Conservation (phyloP, 2,113 vertebrate species). For the Elaphurus davidianus region DNA sequence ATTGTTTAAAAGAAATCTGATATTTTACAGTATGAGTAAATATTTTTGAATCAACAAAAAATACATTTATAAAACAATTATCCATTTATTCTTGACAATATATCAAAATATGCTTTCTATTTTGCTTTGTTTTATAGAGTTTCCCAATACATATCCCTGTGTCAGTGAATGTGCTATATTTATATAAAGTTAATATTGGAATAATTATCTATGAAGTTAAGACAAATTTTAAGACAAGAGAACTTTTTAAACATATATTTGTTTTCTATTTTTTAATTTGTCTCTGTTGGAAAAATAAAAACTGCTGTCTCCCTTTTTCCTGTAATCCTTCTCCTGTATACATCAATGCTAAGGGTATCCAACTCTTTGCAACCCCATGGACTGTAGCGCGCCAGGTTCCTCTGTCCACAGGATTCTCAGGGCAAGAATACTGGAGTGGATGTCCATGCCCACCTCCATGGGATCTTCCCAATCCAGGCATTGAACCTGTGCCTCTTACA, state of each 20-base stretch:
- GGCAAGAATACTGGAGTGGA: neutral
- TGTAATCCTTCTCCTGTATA: accelerated
- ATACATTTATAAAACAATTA: neutral
- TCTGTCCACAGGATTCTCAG: neutral
- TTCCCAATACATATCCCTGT: neutral
- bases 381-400: neutral
- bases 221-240: neutral
- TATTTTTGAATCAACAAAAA: neutral
- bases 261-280: neutral
- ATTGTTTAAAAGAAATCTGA: neutral
- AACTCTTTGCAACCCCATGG: neutral
- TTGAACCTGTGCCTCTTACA: neutral
- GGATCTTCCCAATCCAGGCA: neutral
- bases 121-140: neutral
- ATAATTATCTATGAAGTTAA: neutral
- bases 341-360: neutral
- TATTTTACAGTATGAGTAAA: neutral
- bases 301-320: neutral
- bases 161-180: neutral
- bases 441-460: neutral
- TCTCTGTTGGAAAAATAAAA: neutral
- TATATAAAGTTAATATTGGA: neutral
- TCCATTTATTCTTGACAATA: neutral
- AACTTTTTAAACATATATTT: neutral
- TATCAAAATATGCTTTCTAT: neutral